These are phyloP conservation scores for Maniola jurtina DNA, from an alignment of 1,140 invertebrate species.

Conservation along the genomic window DNA sequence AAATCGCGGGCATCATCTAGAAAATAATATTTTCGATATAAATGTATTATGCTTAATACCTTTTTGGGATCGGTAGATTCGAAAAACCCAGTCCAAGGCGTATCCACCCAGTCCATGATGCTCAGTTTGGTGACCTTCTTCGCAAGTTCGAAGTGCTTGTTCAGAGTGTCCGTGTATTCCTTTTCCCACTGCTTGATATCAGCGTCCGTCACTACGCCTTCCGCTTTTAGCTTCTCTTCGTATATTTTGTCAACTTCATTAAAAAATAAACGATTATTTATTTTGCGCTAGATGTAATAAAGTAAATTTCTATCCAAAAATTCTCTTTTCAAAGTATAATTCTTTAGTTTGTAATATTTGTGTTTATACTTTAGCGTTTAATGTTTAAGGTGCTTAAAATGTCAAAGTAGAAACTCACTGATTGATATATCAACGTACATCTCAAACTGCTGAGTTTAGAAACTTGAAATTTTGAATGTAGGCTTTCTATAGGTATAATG, in stretches of 20 bases:
- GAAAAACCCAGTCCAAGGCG: slow-evolving; percentile 89
- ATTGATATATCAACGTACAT: too few relatives aligned
- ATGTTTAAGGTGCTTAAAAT: too few relatives aligned
- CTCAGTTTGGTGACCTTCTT: slow-evolving; percentile 79
- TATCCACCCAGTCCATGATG: slow-evolving; percentile 90
- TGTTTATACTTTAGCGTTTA: too few relatives aligned
- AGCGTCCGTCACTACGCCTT: slow-evolving; percentile 85
- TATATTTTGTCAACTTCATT: slow-evolving; percentile 83
- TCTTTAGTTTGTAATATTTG: too few relatives aligned
- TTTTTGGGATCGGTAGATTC: slow-evolving; percentile 79
- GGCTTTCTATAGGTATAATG: too few relatives aligned
- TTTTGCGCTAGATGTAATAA: not conserved
- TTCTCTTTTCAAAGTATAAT: too few relatives aligned
- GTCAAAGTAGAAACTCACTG: too few relatives aligned
- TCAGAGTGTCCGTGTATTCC: slow-evolving; percentile 86
- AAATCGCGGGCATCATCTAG: too few relatives aligned
- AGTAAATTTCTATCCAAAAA: too few relatives aligned
- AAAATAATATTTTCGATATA: too few relatives aligned
- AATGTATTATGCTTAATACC: slow-evolving; percentile 36
- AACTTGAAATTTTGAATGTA: too few relatives aligned
- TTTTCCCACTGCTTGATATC: slow-evolving; percentile 84
- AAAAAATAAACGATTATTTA: not conserved
- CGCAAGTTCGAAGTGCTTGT: slow-evolving; percentile 87
- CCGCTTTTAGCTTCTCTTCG: slow-evolving; percentile 85
- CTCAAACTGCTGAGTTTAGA: too few relatives aligned